phyloP scores from a whole-genome alignment of 2,113 vertebrate species.

The Corapipo altera region DNA sequence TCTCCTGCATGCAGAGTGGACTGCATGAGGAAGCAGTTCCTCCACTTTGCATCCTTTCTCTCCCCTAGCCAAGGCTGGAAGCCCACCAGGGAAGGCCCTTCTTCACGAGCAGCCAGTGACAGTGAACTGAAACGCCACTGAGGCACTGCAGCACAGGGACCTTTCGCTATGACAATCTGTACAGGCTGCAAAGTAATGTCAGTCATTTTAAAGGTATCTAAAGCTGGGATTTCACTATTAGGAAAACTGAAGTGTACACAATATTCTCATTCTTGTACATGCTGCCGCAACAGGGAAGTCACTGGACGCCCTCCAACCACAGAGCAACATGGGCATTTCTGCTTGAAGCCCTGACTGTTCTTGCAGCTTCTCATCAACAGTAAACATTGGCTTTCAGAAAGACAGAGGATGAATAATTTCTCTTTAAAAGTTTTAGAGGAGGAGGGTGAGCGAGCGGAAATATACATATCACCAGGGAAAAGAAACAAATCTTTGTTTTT shows the following conservation, averaged over 20 bases:
- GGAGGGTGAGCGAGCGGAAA: not conserved
- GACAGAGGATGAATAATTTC: not conserved
- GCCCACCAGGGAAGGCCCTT: not conserved
- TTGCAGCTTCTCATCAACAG: not conserved
- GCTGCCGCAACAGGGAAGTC: not conserved
- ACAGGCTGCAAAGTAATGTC: not conserved
- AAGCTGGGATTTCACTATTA: not conserved
- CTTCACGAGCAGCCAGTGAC: not conserved
- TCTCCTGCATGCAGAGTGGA: not conserved
- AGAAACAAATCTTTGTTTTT: conserved; percentile 34
- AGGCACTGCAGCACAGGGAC: not conserved
- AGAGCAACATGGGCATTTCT: not conserved
- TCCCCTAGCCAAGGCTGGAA: not conserved
- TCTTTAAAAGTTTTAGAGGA: not conserved
- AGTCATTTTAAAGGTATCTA: not conserved
- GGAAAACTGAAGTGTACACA: not conserved
- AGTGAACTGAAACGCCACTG: not conserved
- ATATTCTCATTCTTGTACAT: not conserved
- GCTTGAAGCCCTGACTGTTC: not conserved
- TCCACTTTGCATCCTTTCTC: not conserved
- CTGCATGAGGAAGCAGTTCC: not conserved
- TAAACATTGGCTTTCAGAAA: not conserved
- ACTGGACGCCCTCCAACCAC: not conserved
- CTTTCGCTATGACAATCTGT: not conserved
- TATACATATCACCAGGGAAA: not conserved